Evolutionary conservation across 2,888 invertebrate genomes (phyloP).

Genomic region (Drosophila emarginata): DNA sequence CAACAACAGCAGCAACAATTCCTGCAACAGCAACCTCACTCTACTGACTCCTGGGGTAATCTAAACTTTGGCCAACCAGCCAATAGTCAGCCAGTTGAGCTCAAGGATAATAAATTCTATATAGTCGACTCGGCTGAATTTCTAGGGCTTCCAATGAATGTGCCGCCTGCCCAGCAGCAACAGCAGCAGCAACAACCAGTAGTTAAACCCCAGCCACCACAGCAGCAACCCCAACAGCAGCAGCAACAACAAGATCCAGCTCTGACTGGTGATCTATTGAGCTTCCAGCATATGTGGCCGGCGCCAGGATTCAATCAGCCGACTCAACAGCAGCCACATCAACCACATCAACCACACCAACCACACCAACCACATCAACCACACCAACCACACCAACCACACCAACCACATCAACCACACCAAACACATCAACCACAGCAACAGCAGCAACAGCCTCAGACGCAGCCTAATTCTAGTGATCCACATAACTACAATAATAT

Average conservation of each 20-base stretch:
- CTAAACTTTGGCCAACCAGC: conserved; percentile 64
- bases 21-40: conserved; percentile 60
- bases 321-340: conserved; percentile 66
- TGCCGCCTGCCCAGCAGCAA: conserved; percentile 59
- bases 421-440: conserved; percentile 58
- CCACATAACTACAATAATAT: conserved; percentile 82
- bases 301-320: conserved; percentile 57
- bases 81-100: conserved; percentile 64
- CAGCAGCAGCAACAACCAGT: conserved; percentile 50
- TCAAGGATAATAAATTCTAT: conserved; percentile 81
- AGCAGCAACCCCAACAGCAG: conserved; percentile 72
- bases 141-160: conserved; percentile 82
- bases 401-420: conserved; percentile 63
- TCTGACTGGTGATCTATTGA: conserved; percentile 77
- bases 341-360: conserved; percentile 54
- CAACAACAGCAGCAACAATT: conserved; percentile 51
- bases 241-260: conserved; percentile 77
- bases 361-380: conserved; percentile 51
- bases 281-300: conserved; percentile 82
- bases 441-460: conserved; percentile 46
- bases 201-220: conserved; percentile 59
- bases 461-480: conserved; percentile 65
- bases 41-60: conserved; percentile 65
- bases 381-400: conserved; percentile 52
- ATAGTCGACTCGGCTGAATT: conserved; percentile 82